Percentiles rank a stretch among this genome's conserved stretches.
phyloP scores from a whole-genome alignment of 1,140 invertebrate genomes.

The Portunus trituberculatus region DNA sequence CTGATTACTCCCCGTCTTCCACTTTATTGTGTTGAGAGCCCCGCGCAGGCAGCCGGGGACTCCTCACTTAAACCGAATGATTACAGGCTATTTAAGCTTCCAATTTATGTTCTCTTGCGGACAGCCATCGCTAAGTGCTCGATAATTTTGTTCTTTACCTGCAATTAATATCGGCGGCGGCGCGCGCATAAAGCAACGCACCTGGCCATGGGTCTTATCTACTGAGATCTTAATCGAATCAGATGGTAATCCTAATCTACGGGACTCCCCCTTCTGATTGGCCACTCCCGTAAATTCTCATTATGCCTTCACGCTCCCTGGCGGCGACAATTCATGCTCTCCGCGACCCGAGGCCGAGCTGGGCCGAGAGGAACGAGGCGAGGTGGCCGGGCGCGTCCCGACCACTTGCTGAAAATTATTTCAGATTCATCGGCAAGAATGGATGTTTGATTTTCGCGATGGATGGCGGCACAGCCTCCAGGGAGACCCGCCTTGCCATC shows the following conservation, averaged over 20 bases:
- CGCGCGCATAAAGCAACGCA: slow-evolving; percentile 14
- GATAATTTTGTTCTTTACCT: slow-evolving; percentile 23
- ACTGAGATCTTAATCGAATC: slow-evolving; percentile 43
- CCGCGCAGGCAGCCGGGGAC: background rate
- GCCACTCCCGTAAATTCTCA: slow-evolving; percentile 36
- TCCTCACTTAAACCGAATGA: slow-evolving; percentile 3
- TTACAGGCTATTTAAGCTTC: slow-evolving; percentile 1
- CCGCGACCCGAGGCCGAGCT: background rate
- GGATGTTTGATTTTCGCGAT: too few relatives aligned
- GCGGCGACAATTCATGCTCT: slow-evolving; percentile 12
- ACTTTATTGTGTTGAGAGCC: background rate
- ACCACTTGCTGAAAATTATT: too few relatives aligned
- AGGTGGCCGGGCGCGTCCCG: background rate
- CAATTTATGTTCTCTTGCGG: background rate
- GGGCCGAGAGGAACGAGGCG: background rate
- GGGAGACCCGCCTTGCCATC: too few relatives aligned
- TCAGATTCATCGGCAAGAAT: too few relatives aligned
- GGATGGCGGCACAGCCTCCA: too few relatives aligned
- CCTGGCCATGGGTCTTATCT: background rate
- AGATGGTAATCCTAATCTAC: slow-evolving; percentile 48
- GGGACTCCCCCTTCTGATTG: slow-evolving; percentile 2
- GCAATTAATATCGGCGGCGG: slow-evolving; percentile 18
- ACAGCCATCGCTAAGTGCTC: slow-evolving; percentile 11
- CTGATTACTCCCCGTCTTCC: slow-evolving; percentile 37
- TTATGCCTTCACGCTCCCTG: slow-evolving; percentile 21